These are phyloP conservation scores for Archocentrus centrarchus DNA, from an alignment of 2,113 vertebrate species.

Conservation along the genomic window DNA sequence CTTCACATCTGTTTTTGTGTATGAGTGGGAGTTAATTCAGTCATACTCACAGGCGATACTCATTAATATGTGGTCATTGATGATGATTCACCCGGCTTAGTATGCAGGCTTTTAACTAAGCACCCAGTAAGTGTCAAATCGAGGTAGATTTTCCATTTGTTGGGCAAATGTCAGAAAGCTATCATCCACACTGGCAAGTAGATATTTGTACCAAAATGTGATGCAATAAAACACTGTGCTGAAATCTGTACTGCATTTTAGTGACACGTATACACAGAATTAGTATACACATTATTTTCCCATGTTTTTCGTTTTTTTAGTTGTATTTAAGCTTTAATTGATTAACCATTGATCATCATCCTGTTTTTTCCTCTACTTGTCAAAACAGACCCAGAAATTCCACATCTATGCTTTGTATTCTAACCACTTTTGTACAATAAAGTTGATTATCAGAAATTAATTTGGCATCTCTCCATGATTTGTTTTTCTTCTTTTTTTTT, in stretches of 20 bases:
- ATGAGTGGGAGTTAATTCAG: neutral
- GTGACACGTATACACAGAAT: neutral
- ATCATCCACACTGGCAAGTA: neutral
- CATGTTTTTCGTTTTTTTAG: neutral
- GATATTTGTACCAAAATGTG: neutral
- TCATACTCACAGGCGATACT: neutral
- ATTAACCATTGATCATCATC: neutral
- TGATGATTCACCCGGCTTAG: slow-evolving; percentile 12
- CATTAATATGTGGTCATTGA: neutral
- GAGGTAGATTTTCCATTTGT: neutral
- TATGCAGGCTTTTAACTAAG: neutral
- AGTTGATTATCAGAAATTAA: slow-evolving; percentile 19
- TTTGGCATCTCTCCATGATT: neutral
- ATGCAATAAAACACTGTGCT: neutral
- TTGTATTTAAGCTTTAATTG: neutral
- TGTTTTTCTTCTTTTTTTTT: neutral
- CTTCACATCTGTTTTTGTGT: slow-evolving; percentile 8
- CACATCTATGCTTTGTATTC: slow-evolving; percentile 34
- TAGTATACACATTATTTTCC: neutral
- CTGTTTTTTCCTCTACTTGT: slow-evolving; percentile 11
- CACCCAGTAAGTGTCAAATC: neutral
- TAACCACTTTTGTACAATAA: slow-evolving; percentile 63
- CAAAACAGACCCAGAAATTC: neutral
- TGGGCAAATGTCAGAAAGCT: neutral
- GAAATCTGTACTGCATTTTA: neutral